A percentile compares a stretch with the other conserved stretches of the same genome.
phyloP scores from a whole-genome alignment of 2,797 vertebrate genomes.

The Hydrophis major region DNA sequence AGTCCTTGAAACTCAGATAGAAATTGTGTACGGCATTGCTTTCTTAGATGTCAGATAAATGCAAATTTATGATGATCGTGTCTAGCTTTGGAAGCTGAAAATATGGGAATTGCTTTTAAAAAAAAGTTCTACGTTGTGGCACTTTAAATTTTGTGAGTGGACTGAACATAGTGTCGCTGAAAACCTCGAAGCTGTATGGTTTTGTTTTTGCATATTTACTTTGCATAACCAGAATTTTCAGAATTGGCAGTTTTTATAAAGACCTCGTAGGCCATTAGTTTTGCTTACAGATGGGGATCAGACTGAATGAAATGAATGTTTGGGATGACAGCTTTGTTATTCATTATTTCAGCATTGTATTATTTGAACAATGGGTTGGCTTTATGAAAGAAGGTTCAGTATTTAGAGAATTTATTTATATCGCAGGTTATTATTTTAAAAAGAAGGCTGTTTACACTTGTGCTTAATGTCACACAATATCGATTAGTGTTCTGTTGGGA shows the following conservation, averaged over 20 bases:
- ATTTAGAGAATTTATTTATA: neutral
- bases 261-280: neutral
- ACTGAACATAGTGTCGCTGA: too few relatives aligned
- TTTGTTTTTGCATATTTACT: neutral
- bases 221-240: neutral
- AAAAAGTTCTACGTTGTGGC: neutral
- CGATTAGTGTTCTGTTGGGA: neutral
- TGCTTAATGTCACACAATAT: neutral
- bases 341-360: neutral
- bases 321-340: neutral
- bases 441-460: neutral
- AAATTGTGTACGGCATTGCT: neutral
- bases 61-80: neutral
- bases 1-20: neutral
- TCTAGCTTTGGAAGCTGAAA: neutral
- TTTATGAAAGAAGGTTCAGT: neutral
- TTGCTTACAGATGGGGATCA: neutral
- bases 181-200: neutral
- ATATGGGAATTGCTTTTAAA: too few relatives aligned
- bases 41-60: neutral
- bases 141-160: neutral
- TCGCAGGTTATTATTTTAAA: neutral
- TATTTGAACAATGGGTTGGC: neutral
- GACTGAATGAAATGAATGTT: neutral
- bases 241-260: neutral